phyloP scores from a whole-genome alignment of 2,888 invertebrate genomes.

The Epirrhoe alternata region DNA sequence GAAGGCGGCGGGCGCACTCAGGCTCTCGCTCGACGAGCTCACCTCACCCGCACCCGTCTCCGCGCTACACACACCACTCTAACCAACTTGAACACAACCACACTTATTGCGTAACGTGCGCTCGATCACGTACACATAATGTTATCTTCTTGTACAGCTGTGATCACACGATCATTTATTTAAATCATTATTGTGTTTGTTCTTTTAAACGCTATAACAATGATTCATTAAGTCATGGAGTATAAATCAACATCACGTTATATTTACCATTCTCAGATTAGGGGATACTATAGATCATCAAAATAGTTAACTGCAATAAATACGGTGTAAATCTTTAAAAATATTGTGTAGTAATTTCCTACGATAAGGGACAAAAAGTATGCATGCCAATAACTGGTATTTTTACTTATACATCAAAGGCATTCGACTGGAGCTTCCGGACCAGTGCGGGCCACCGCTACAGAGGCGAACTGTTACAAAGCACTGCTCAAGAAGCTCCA shows the following conservation, averaged over 20 bases:
- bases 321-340: conserved; percentile 4
- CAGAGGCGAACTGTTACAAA: conserved; percentile 2
- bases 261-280: conserved; percentile 17
- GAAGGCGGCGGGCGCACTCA: conserved; percentile 86
- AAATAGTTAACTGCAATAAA: conserved; percentile 6
- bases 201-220: neutral
- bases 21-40: conserved; percentile 88
- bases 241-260: neutral
- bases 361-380: conserved; percentile 18
- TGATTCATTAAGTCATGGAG: neutral
- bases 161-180: neutral
- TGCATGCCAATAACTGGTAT: conserved; percentile 27
- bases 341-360: conserved; percentile 14
- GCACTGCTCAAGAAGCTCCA: conserved; percentile 32
- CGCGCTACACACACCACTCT: conserved; percentile 19
- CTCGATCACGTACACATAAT: conserved; percentile 12
- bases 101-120: conserved; percentile 15
- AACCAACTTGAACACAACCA: conserved; percentile 13
- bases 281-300: conserved; percentile 1
- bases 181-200: neutral
- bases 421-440: conserved; percentile 13
- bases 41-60: conserved; percentile 51
- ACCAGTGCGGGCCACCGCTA: neutral
- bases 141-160: neutral
- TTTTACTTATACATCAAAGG: conserved; percentile 10